These are phyloP conservation scores for Tokudaia tokunoshimensis DNA, from an alignment of 2,797 vertebrate genomes.

Conservation along the genomic window DNA sequence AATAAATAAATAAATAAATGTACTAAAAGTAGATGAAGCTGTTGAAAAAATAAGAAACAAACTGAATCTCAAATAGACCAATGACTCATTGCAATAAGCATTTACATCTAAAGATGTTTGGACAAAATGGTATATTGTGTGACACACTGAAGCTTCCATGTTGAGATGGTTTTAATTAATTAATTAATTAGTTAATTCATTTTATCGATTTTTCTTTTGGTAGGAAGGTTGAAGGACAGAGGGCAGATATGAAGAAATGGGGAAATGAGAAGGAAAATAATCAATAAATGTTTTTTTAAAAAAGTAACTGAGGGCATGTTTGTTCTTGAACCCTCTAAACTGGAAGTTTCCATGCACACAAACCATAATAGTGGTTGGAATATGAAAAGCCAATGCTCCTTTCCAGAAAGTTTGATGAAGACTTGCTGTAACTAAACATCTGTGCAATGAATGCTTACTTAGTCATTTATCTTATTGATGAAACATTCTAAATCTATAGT, in stretches of 20 bases:
- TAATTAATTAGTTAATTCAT: background rate
- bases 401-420: background rate
- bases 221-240: background rate
- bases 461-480: background rate
- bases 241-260: background rate
- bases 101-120: background rate
- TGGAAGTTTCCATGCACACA: background rate
- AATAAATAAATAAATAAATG: background rate
- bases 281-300: background rate
- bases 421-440: background rate
- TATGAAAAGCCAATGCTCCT: background rate
- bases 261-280: background rate
- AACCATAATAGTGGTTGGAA: background rate
- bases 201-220: background rate
- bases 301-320: background rate
- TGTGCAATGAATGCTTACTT: background rate
- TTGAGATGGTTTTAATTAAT: background rate
- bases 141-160: background rate
- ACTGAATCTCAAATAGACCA: background rate
- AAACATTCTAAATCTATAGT: background rate
- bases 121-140: background rate
- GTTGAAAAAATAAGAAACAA: background rate
- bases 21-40: background rate
- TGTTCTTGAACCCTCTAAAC: background rate
- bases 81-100: background rate